Base-by-base conservation (phyloP, 2,113 vertebrate genomes). In the Bettongia penicillata region DNA sequence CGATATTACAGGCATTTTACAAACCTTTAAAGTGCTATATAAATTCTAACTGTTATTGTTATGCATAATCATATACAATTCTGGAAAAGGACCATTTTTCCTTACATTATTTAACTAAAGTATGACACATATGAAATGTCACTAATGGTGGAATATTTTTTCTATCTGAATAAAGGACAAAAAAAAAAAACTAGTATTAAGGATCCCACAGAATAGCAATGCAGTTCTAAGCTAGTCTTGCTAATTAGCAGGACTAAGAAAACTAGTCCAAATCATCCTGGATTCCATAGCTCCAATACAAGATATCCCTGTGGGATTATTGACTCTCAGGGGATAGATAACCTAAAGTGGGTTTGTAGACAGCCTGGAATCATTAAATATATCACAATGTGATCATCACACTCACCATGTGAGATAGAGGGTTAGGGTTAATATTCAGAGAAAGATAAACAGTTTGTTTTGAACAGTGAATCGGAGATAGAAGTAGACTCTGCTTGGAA, bases 31-130 rank as follows among this genome's bases (percentile, higher is more conserved):
- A n/a, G 26, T 92, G 43, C 16, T 68, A 91, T 51, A 49, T 92
- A 93, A 93, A 77, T 57, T 51, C 43, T 94, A 94, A 25, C 53
- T 68, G 4, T 61, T 94, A 52, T 57, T 28, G 37, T 68, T 61
- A 14, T 68, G 14, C 14, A 77, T 77, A 77, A 77, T 77, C 68
- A 77, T 77, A 22, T 11, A 37, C 16, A 77, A 77, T n/a, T 16
- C 3, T 77, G 37, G 37, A 61, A 61, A 61, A 61, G 68, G 68
- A 16, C 48, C 2, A 4, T n/a, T n/a, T 77, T 77, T 37, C 61
- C 61, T 68, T 14, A 68, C 37, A 77, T n/a, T 77, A 77, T 77
- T n/a, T 77, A 77, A n/a, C 37, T n/a, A 14, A 77, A 37, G 16
- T 31, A 68, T 68, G 61, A 68, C 12, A 68, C 31, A n/a, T n/a